Conservation (phyloP, 2,797 vertebrate species). For the Chaunax sp. region DNA sequence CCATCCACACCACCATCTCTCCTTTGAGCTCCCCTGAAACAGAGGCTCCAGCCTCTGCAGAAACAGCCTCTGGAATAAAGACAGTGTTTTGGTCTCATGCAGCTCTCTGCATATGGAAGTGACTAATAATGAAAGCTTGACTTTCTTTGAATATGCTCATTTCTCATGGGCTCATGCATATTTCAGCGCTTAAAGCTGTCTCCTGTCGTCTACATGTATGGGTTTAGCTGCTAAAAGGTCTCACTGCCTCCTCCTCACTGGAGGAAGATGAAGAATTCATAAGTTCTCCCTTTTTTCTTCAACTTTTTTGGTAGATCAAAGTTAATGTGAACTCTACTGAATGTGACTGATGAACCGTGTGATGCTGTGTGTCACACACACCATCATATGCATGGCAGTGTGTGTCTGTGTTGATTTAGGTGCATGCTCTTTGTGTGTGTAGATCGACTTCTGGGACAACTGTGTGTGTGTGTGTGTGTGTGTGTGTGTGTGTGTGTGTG, state of each 20-base stretch:
- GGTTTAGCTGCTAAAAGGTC: conserved; percentile 60
- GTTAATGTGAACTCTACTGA: conserved; percentile 43
- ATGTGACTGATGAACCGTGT: conserved; percentile 17
- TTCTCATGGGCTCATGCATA: conserved; percentile 79
- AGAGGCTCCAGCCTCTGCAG: conserved; percentile 28
- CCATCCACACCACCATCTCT: conserved; percentile 18
- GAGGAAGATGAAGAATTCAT: conserved; percentile 64
- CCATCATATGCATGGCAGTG: neutral
- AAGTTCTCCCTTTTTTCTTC: conserved; percentile 32
- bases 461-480: too few relatives aligned
- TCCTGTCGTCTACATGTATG: conserved; percentile 65
- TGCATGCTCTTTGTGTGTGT: neutral
- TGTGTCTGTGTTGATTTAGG: conserved; percentile 1
- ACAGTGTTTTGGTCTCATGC: conserved; percentile 40
- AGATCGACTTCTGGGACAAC: neutral
- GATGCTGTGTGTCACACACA: neutral
- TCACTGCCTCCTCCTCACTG: conserved; percentile 31
- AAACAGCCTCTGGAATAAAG: conserved; percentile 41
- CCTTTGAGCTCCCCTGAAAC: conserved; percentile 12
- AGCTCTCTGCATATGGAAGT: conserved; percentile 47
- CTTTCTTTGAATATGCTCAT: conserved; percentile 69
- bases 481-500: neutral
- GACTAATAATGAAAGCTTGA: conserved; percentile 72
- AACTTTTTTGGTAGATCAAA: conserved; percentile 46
- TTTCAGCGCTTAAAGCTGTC: conserved; percentile 71